These are phyloP conservation scores for Neolamprologus brichardi DNA, from an alignment of 2,113 vertebrate species.

Conservation along the genomic window DNA sequence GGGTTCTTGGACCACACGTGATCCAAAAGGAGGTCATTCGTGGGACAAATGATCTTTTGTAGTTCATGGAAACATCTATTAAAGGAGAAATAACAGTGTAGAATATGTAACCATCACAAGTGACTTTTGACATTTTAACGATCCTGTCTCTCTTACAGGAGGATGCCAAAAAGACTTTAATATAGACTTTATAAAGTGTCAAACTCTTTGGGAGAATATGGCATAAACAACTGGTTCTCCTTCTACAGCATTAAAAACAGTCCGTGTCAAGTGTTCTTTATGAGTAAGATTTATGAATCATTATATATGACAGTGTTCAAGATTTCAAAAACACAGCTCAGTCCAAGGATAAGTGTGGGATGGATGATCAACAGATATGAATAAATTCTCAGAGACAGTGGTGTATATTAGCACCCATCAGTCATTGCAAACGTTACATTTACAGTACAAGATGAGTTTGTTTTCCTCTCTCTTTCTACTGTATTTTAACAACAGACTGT, in stretches of 20 bases:
- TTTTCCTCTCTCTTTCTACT: background rate
- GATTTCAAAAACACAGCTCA: background rate
- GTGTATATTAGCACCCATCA: background rate
- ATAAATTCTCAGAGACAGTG: background rate
- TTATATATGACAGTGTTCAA: background rate
- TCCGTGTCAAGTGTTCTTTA: background rate
- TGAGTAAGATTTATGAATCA: background rate
- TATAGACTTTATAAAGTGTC: background rate
- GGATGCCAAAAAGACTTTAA: background rate
- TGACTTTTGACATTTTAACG: background rate
- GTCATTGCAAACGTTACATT: background rate
- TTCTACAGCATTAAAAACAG: background rate
- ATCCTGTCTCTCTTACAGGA: background rate
- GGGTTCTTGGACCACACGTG: conserved; percentile 45
- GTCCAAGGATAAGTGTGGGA: background rate
- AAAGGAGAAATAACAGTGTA: background rate
- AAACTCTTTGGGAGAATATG: background rate
- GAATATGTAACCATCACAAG: background rate
- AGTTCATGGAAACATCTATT: background rate
- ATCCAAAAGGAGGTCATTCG: conserved; percentile 25
- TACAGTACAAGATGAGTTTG: background rate
- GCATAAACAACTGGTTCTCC: background rate
- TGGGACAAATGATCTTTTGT: conserved; percentile 1
- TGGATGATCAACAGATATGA: background rate
- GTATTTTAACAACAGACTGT: background rate